Conservation (phyloP, 2,797 vertebrate species). For the Sebastes steindachneri region DNA sequence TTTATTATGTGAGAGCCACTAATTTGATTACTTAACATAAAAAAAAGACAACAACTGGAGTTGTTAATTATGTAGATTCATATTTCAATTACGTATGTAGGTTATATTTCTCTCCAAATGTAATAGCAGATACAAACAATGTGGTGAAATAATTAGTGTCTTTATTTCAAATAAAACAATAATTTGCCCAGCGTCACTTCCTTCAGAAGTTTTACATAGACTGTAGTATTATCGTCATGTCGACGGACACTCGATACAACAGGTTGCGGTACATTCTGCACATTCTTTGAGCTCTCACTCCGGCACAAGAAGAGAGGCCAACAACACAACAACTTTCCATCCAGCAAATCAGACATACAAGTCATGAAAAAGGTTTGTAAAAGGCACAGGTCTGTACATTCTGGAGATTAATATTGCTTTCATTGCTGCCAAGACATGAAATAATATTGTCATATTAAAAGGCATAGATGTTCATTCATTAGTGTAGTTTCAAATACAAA, state of each 20-base stretch:
- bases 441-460: slow-evolving; percentile 26
- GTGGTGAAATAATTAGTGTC: slow-evolving; percentile 43
- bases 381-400: slow-evolving; percentile 68
- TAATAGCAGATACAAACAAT: not conserved
- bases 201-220: slow-evolving; percentile 1
- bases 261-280: slow-evolving; percentile 3
- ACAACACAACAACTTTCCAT: not conserved
- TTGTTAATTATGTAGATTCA: not conserved
- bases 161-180: slow-evolving; percentile 72
- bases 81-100: not conserved
- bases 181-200: slow-evolving; percentile 8
- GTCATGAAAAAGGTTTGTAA: slow-evolving; percentile 16
- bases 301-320: slow-evolving; percentile 21
- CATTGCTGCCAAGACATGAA: slow-evolving; percentile 45
- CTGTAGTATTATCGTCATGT: not conserved
- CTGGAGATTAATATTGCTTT: slow-evolving; percentile 46
- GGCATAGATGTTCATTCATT: slow-evolving; percentile 43
- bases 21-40: not conserved
- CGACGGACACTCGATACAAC: not conserved
- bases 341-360: slow-evolving; percentile 28
- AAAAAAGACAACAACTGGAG: not conserved
- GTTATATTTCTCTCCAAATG: not conserved
- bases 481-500: slow-evolving; percentile 41
- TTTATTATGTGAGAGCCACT: not conserved
- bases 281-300: slow-evolving; percentile 17